Base-by-base conservation (phyloP, 2,888 invertebrate species). In the Xestia xanthographa region DNA sequence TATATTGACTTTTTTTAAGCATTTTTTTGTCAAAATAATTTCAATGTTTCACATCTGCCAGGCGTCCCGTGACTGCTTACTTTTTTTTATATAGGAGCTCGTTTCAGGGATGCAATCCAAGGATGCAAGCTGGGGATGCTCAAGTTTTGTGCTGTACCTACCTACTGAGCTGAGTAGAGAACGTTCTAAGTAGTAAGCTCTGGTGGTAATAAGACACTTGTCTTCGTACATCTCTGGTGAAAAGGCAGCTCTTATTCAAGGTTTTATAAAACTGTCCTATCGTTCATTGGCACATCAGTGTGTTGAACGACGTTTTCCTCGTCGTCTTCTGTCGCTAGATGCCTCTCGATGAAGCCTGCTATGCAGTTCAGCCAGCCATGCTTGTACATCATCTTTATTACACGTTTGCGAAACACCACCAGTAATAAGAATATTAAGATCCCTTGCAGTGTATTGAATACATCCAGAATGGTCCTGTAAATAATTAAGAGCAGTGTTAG, bases 381-480 rank as follows among this genome's bases (percentile, higher is more conserved):
- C 65, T 86, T 89, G 75, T 92, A 88, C 90, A 95, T 86, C 2
- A 91, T 95, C 80, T 97, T 95, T 17, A 97, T 87, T 0, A 97
- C 97, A 11, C 97, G 93, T 82, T 95, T 96, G 14, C 97, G 93
- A 83, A 97, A 97, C 53, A 97, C 95, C n/a, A 97, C 97, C 77
- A 97, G 90, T 62, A 97, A 91, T 43, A 97, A 79, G 91, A 97
- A 97, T 87, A 97, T 97, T 60, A 97, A 85, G n/a, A 97, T 86
- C 0, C 98, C 98, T 93, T 97, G 97, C 9, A 97, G 92, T 1
- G 96, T 92, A 92, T 97, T 98, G 81, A 97, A 92, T 58, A 97
- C 91, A 92, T 98, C 97, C 5, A 97, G 92, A 41, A 97, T 91
- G 12, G 95, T 91, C 97, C 97, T 97, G 94, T 82, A 87, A 85